A percentile compares a stretch with the other conserved stretches of the same genome.
Conservation (phyloP, 2,888 invertebrate genomes). For the Pyrocoelia pectoralis region DNA sequence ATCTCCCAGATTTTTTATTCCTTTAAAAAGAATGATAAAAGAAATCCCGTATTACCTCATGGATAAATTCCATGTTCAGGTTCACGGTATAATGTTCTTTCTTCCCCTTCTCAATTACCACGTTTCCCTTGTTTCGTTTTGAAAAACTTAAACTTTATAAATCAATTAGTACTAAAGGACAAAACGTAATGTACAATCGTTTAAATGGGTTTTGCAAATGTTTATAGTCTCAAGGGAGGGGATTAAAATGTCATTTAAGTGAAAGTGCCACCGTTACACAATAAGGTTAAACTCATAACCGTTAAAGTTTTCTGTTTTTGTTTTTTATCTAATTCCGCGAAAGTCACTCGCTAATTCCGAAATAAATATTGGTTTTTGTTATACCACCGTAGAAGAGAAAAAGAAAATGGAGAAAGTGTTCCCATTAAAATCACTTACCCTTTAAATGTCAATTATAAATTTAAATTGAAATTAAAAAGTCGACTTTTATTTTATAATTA, state of each 20-base stretch:
- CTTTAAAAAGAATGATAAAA: too few species aligned
- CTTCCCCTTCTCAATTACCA: too few species aligned
- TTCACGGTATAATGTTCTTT: too few species aligned
- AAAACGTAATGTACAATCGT: background rate
- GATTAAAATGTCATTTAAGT: constrained; percentile 1
- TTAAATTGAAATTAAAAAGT: background rate
- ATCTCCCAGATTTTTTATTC: too few species aligned
- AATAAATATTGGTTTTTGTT: background rate
- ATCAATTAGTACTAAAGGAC: constrained; percentile 1
- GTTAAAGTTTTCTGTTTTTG: background rate
- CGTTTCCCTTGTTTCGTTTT: background rate
- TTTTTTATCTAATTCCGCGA: background rate
- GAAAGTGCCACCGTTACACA: constrained; percentile 1
- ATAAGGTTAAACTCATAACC: background rate
- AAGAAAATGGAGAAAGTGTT: too few species aligned
- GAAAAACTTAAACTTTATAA: background rate
- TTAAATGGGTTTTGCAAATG: background rate
- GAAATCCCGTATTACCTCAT: too few species aligned
- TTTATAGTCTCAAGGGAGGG: constrained; percentile 1
- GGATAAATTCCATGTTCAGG: too few species aligned
- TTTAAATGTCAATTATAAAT: constrained; percentile 6
- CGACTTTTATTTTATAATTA: background rate
- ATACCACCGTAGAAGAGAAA: too few species aligned
- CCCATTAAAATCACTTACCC: background rate
- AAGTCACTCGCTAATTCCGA: background rate